Evolutionary conservation across 2,888 invertebrate genomes (phyloP), one percentile per base, ranked within the genome.

Genomic region (Nephrocerus scutellatus): DNA sequence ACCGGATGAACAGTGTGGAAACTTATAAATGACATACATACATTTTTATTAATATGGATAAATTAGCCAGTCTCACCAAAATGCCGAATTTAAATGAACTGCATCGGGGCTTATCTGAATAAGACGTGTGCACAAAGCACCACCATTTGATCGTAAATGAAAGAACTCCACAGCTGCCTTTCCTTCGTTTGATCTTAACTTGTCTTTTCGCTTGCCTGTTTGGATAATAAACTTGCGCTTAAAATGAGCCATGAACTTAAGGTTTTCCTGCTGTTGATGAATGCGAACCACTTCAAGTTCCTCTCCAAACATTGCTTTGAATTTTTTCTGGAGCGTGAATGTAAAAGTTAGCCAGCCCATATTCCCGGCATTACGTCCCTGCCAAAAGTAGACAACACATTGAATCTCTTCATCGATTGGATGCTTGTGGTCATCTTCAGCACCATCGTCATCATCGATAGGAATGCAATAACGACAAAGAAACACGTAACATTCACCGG

Each of bases 291-390:
- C 96, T 70, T 97, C 97, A 53, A 92, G 69, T 59, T 90, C 89
- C 59, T 90, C 88, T 10, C 84, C 82, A 57, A 92, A 92, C 52
- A 90, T 72, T 1, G 82, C 74, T 62, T 90, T 88, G 64, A 93
- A 92, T 65, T 88, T 91, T 66, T 90, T 91, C 65, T 88, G 87
- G 51, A 90, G 72, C 50, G 91, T 93, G 71, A 98, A 98, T 0
- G 97, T 97, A 70, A 99, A 98, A 1, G 93, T 97, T 1, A 98
- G 75, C 96, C 97, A 99, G 41, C 97, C 98, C 96, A 98, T 98
- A 70, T 98, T 97, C 45, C 87, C 84, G 3, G 97, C 97, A 60
- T 92, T 87, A 35, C 88, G 74, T 0, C 97, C 97, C 71, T 99
- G 98, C 98, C 98, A 98, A 73, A 99, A 99, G 71, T 98, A 98